A percentile compares a stretch with the other conserved stretches of the same genome.
These are phyloP conservation scores for Pyrgilauda ruficollis DNA, from an alignment of 2,113 vertebrate species.

Conservation along the genomic window DNA sequence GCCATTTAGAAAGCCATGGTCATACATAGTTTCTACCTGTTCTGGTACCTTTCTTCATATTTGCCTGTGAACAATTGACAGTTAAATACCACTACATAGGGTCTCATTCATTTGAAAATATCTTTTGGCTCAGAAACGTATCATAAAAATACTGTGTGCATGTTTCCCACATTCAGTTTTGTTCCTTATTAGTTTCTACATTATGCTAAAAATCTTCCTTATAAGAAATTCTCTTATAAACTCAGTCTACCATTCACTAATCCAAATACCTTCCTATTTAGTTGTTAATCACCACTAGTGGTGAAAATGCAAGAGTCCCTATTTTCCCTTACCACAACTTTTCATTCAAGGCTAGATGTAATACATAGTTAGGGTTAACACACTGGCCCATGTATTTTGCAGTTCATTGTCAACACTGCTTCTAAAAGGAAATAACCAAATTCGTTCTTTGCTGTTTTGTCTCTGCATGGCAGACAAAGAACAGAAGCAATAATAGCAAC, in stretches of 20 bases:
- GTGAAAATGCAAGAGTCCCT: neutral
- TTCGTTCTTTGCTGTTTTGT: neutral
- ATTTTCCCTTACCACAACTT: neutral
- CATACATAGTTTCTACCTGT: neutral
- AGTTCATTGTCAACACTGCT: neutral
- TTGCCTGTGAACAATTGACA: neutral
- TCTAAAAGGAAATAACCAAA: neutral
- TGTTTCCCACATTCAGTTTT: neutral
- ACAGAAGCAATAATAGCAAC: neutral
- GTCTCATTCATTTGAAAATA: neutral
- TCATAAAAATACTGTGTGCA: neutral
- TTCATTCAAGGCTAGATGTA: neutral
- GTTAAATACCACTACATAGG: neutral
- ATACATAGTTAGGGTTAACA: neutral
- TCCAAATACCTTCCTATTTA: neutral
- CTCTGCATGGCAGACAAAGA: neutral
- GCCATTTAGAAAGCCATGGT: neutral
- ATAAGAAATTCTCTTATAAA: neutral
- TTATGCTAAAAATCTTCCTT: neutral
- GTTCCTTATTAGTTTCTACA: neutral
- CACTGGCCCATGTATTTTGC: neutral
- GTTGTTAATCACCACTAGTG: neutral
- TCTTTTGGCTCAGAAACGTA: neutral
- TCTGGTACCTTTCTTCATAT: neutral
- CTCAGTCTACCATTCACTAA: neutral